Conservation (phyloP, 35 echinoderm and acorn worm genomes). For the Lytechinus variegatus region DNA sequence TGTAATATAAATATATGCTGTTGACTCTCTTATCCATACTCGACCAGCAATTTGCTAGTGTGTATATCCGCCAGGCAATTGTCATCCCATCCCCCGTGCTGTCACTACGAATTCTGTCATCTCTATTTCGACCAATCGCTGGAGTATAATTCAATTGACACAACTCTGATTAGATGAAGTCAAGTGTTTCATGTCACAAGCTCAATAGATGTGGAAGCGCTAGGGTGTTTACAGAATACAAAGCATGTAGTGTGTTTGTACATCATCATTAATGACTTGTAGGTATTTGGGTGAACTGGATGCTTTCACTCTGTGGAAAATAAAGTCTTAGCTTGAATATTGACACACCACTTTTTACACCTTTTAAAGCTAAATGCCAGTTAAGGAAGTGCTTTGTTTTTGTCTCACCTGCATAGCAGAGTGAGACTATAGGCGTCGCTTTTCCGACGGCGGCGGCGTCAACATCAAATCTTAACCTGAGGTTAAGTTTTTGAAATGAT, state of each 20-base stretch:
- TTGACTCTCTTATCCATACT: background rate
- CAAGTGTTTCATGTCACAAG: background rate
- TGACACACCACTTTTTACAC: no score
- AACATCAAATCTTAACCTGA: no score
- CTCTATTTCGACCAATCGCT: background rate
- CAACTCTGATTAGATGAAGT: background rate
- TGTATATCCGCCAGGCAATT: background rate
- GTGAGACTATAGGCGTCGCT: no score
- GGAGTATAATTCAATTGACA: background rate
- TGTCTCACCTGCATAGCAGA: no score
- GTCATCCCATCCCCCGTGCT: background rate
- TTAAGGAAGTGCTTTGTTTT: no score
- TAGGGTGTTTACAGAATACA: background rate
- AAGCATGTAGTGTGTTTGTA: background rate
- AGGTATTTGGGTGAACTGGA: background rate
- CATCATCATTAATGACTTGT: background rate
- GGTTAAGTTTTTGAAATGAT: no score
- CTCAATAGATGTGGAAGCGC: background rate
- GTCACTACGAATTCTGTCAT: background rate
- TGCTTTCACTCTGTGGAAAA: background rate
- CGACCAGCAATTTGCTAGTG: background rate
- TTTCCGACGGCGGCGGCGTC: no score
- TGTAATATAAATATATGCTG: background rate
- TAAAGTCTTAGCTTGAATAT: background rate
- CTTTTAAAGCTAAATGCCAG: no score